Evolutionary conservation across 2,888 invertebrate genomes (phyloP), one percentile per base, ranked within the genome.

Genomic region (Emesis furor): DNA sequence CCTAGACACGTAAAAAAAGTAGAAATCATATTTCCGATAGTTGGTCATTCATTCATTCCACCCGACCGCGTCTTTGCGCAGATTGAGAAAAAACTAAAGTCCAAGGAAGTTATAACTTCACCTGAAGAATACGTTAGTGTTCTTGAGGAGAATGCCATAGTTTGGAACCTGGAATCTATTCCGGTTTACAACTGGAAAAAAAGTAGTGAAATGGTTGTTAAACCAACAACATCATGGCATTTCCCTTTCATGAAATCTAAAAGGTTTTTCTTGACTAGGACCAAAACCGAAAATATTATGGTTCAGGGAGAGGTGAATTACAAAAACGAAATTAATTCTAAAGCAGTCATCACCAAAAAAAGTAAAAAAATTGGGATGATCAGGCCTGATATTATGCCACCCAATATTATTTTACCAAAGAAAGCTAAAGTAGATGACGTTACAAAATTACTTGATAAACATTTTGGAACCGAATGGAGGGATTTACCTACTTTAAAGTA

Each of bases 1-100:
- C 82, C 86, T 14, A 84, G 80, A 71, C 76, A 75, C 51, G 82
- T 82, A 42, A 73, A 73, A 55, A 51, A n/a, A 35, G 17, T 51
- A 3, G 35, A 73, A 59, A n/a, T 73, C 6, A 72, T 72, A 14
- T 73, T 32, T 7, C 59, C 37, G 6, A 32, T 73, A 8, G 55
- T 73, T 4, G 37, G 55, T 14, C 73, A 42, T 39, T 72, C 51
- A 4, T 51, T 32, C 46, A 51, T 72, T 24, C 72, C 72, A 12
- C 72, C 51, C 14, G 37, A 73, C 10, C 32, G 73, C 1, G 72
- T 72, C 14, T 72, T 73, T 32, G 55, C 59, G 6, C 32, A 73
- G 51, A 59, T 73, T 73, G 59, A 73, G 17, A 73, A 35, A 8
- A 14, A 12, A 14, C 10, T 55, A 73, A 73, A 32, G 30, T 32